Evolutionary conservation across 2,888 invertebrate genomes (phyloP).

Genomic region (Parapristionchus giblindavisi): DNA sequence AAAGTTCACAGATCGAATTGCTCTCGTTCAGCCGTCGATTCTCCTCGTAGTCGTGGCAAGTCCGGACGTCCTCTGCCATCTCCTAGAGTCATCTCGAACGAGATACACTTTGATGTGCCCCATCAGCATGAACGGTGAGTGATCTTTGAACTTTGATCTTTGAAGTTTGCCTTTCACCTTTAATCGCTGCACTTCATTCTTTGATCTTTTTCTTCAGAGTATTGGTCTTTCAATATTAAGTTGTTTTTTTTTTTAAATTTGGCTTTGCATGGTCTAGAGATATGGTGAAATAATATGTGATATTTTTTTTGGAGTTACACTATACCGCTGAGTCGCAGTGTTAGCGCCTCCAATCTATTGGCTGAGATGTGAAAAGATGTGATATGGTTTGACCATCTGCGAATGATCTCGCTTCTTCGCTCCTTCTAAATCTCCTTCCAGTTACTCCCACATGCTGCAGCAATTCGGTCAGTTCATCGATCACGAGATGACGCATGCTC

Average conservation of each 20-base stretch:
- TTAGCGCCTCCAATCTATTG: too few relatives aligned
- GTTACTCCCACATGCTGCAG: conserved; percentile 65
- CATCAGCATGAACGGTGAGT: conserved; percentile 44
- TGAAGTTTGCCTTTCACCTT: too few relatives aligned
- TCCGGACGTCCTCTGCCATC: conserved; percentile 79
- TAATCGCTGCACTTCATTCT: neutral
- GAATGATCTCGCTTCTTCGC: too few relatives aligned
- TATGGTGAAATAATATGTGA: too few relatives aligned
- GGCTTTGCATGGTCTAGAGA: neutral
- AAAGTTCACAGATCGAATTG: neutral
- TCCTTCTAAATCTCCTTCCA: too few relatives aligned
- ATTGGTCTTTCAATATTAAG: too few relatives aligned
- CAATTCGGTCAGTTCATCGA: conserved; percentile 69
- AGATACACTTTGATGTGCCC: conserved; percentile 77
- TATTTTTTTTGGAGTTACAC: too few relatives aligned
- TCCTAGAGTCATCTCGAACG: conserved; percentile 84
- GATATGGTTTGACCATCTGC: too few relatives aligned
- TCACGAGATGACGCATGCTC: conserved; percentile 68
- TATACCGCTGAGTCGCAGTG: too few relatives aligned
- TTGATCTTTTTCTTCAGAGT: conserved; percentile 5
- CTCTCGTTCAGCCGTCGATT: conserved; percentile 49
- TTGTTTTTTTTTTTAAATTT: neutral
- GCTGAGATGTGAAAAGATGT: too few relatives aligned
- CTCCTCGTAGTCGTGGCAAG: conserved; percentile 53
- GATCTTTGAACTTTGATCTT: too few relatives aligned